Percentiles rank a stretch among this genome's conserved stretches.
These are phyloP conservation scores for Callipepla squamata DNA, from an alignment of 2,113 vertebrate genomes.

Conservation along the genomic window DNA sequence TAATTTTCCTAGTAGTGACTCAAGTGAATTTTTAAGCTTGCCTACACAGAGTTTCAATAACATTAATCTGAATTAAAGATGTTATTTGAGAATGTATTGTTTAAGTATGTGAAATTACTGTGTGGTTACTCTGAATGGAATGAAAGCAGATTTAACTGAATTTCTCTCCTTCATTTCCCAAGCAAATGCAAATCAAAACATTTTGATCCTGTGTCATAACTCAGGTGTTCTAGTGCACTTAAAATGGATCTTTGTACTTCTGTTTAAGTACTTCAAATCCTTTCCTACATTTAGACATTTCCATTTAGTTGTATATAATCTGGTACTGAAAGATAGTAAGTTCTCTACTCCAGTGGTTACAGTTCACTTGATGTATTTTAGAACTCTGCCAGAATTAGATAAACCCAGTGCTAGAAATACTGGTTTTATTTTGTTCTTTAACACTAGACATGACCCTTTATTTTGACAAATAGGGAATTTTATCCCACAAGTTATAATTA, in stretches of 20 bases:
- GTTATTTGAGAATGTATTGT: neutral
- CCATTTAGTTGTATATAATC: neutral
- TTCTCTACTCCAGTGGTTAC: neutral
- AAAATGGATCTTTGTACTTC: neutral
- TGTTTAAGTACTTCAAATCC: neutral
- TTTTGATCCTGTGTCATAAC: neutral
- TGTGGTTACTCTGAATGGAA: neutral
- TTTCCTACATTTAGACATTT: neutral
- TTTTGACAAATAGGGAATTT: neutral
- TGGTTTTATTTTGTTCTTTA: neutral
- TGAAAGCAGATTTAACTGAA: neutral
- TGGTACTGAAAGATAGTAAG: neutral
- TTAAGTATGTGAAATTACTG: neutral
- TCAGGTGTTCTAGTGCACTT: neutral
- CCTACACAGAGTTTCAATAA: neutral
- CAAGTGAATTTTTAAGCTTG: neutral
- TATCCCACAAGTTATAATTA: neutral
- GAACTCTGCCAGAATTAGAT: neutral
- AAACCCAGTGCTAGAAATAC: neutral
- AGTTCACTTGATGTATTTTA: neutral
- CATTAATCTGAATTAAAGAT: neutral
- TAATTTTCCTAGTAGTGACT: neutral
- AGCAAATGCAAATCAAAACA: neutral
- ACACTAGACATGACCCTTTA: neutral
- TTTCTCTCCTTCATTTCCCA: neutral